A percentile compares a stretch with the other conserved stretches of the same genome.
These are phyloP conservation scores for Lithophane leautieri DNA, from an alignment of 2,888 invertebrate genomes.

Conservation along the genomic window DNA sequence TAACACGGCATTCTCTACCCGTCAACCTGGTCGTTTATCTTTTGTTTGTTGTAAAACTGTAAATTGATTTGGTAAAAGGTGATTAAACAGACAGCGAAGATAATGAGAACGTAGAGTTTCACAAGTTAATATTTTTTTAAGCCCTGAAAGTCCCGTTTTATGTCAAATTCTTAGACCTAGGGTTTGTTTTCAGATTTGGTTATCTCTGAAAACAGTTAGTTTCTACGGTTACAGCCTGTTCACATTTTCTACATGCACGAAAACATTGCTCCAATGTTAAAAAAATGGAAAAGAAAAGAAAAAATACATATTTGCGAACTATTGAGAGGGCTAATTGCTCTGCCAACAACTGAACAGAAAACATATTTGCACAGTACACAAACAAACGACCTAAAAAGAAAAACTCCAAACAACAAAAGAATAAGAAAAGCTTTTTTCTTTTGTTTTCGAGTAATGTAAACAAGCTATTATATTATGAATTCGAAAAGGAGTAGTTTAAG, in stretches of 20 bases:
- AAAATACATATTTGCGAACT: constrained; percentile 14
- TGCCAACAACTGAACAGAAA: constrained; percentile 30
- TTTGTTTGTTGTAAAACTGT: neutral
- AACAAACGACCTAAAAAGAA: constrained; percentile 6
- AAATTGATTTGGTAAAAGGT: neutral
- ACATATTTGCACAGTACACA: constrained; percentile 41
- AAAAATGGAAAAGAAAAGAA: neutral
- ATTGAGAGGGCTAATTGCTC: constrained; percentile 44
- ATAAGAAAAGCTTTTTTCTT: neutral
- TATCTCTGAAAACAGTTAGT: neutral
- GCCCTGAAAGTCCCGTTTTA: neutral
- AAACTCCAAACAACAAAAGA: constrained; percentile 6
- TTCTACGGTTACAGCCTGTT: neutral
- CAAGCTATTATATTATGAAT: constrained; percentile 9
- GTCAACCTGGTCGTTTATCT: neutral
- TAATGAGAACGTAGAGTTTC: neutral
- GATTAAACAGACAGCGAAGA: neutral
- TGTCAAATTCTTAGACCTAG: neutral
- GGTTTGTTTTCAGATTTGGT: neutral
- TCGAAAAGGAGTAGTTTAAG: neutral
- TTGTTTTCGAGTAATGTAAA: constrained; percentile 5
- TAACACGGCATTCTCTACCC: neutral
- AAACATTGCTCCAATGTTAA: neutral
- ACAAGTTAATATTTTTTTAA: neutral
- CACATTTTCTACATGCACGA: neutral